Conservation (phyloP, 1,140 invertebrate genomes). For the Thaumatotibia leucotreta region DNA sequence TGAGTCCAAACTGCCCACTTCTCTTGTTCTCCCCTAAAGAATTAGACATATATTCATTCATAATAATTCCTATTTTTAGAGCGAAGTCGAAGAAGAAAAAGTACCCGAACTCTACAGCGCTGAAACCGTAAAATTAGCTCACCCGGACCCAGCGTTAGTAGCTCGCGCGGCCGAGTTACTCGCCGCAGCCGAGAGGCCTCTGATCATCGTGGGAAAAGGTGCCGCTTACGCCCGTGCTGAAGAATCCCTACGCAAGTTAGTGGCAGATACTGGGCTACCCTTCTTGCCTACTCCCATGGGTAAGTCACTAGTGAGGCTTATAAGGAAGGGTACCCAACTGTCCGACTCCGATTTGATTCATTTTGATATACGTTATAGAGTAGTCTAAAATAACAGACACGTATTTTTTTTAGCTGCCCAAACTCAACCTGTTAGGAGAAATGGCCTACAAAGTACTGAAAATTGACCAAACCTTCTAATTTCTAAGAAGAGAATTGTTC, state of each 20-base stretch:
- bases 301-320: constrained; percentile 24
- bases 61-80: constrained; percentile 30
- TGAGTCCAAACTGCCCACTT: too few relatives aligned
- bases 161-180: constrained; percentile 83
- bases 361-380: too few relatives aligned
- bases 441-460: too few relatives aligned
- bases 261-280: constrained; percentile 85
- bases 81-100: constrained; percentile 61
- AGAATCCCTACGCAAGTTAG: constrained; percentile 81
- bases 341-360: too few relatives aligned
- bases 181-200: constrained; percentile 84
- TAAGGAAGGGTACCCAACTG: too few relatives aligned
- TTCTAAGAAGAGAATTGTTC: too few relatives aligned
- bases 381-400: too few relatives aligned
- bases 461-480: too few relatives aligned
- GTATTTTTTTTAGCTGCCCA: too few relatives aligned
- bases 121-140: constrained; percentile 36
- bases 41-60: neutral
- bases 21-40: neutral
- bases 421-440: too few relatives aligned
- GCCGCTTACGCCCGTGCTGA: constrained; percentile 91
- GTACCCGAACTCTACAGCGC: constrained; percentile 54
- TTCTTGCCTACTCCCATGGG: constrained; percentile 98
- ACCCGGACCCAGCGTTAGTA: constrained; percentile 82
- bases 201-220: constrained; percentile 96